Conservation (phyloP, 2,797 vertebrate species). For the Myripristis jacobus region DNA sequence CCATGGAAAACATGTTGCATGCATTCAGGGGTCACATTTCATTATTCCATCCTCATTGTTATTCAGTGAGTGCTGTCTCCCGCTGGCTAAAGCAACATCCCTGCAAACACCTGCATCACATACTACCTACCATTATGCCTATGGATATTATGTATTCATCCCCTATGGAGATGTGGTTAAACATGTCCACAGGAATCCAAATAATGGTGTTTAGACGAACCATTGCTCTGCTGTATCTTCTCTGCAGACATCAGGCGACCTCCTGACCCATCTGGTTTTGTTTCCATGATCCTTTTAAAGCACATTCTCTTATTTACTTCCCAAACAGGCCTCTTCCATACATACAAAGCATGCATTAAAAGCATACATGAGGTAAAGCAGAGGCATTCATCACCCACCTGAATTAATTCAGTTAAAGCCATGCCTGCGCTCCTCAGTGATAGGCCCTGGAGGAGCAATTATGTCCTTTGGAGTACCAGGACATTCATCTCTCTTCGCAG, state of each 20-base stretch:
- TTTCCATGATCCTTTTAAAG: conserved; percentile 21
- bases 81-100: background rate
- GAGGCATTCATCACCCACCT: conserved; percentile 49
- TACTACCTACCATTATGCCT: background rate
- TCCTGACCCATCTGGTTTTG: conserved; percentile 34
- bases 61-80: conserved; percentile 2
- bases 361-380: conserved; percentile 36
- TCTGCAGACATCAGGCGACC: conserved; percentile 14
- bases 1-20: conserved; percentile 4
- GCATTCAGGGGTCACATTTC: background rate
- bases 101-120: background rate
- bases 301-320: background rate
- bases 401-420: conserved; percentile 66
- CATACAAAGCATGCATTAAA: conserved; percentile 47
- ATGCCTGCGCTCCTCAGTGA: conserved; percentile 41
- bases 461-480: conserved; percentile 55
- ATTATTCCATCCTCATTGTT: conserved; percentile 22
- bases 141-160: background rate
- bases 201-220: background rate
- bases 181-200: conserved; percentile 9
- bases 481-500: conserved; percentile 61
- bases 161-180: conserved; percentile 11
- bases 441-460: conserved; percentile 63
- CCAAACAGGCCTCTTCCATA: background rate
- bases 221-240: conserved; percentile 1